Percentiles rank a stretch among this genome's conserved stretches.
These are phyloP conservation scores for Gnathonemus echidnorhynchus DNA, from an alignment of 2,113 vertebrate genomes.

Conservation along the genomic window DNA sequence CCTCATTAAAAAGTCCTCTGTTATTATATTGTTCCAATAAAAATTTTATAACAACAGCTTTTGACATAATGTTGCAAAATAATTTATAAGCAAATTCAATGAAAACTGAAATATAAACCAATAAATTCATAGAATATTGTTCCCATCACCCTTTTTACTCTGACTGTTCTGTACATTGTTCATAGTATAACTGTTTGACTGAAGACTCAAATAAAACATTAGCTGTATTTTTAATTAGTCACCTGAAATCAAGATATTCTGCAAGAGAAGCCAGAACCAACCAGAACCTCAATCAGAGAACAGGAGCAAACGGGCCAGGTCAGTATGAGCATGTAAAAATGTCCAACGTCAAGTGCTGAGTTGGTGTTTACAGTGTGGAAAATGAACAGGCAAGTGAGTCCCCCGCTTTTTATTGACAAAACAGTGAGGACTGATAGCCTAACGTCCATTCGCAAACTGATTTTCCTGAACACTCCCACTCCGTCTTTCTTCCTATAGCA, in stretches of 20 bases:
- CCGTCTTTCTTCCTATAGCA: background rate
- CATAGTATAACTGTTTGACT: background rate
- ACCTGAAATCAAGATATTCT: background rate
- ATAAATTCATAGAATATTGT: background rate
- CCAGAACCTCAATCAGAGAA: background rate
- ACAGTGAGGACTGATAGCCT: background rate
- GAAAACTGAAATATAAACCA: background rate
- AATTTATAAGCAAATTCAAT: background rate
- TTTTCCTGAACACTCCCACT: background rate
- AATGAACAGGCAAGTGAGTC: background rate
- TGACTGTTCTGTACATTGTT: background rate
- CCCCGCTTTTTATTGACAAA: background rate
- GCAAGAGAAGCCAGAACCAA: background rate
- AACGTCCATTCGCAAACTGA: too few relatives aligned
- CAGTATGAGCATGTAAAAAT: conserved; percentile 1
- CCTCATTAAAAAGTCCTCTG: background rate
- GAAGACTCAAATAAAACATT: background rate
- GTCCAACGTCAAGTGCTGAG: background rate
- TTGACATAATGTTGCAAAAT: background rate
- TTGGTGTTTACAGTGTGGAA: background rate
- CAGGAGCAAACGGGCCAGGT: background rate
- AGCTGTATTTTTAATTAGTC: background rate
- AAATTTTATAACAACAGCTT: background rate
- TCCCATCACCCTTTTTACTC: background rate
- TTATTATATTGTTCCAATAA: background rate